These are phyloP conservation scores for Drosophila pullipes DNA, from an alignment of 2,888 invertebrate species.

Conservation along the genomic window DNA sequence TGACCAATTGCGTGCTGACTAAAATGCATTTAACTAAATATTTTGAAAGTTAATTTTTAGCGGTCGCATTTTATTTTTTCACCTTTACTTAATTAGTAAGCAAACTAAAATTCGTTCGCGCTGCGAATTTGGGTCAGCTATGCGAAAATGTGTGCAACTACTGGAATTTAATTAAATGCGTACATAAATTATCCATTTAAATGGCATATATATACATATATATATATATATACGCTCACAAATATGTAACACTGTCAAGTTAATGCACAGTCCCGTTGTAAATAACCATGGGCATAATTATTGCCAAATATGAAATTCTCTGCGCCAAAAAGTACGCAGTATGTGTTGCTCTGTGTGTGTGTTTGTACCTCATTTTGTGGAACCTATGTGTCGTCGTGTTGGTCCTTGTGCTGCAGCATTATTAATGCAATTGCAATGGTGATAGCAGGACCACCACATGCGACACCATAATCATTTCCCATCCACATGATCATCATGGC, in stretches of 20 bases:
- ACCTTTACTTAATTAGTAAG: slow-evolving; percentile 58
- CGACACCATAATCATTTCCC: slow-evolving; percentile 49
- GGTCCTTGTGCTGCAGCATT: slow-evolving; percentile 51
- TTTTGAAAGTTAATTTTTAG: slow-evolving; percentile 61
- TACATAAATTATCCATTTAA: slow-evolving; percentile 77
- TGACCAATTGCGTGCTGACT: slow-evolving; percentile 57
- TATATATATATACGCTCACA: background rate
- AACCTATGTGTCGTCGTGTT: slow-evolving; percentile 22
- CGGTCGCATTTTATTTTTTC: slow-evolving; percentile 15
- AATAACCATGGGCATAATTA: slow-evolving; percentile 62
- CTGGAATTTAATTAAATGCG: slow-evolving; percentile 81
- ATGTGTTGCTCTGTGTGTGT: background rate
- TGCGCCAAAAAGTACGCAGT: slow-evolving; percentile 66
- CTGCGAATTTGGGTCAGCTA: slow-evolving; percentile 60
- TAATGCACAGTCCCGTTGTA: slow-evolving; percentile 9
- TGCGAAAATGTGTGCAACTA: slow-evolving; percentile 56
- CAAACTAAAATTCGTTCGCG: slow-evolving; percentile 31
- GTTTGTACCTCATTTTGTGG: slow-evolving; percentile 13
- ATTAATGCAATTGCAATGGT: slow-evolving; percentile 69
- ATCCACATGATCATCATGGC: slow-evolving; percentile 14
- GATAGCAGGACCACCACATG: slow-evolving; percentile 37
- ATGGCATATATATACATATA: slow-evolving; percentile 37
- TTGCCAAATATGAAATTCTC: slow-evolving; percentile 73
- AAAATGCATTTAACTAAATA: slow-evolving; percentile 46
- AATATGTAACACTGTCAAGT: slow-evolving; percentile 13